phyloP scores from a whole-genome alignment of 2,113 vertebrate species.

The Lanius collurio region DNA sequence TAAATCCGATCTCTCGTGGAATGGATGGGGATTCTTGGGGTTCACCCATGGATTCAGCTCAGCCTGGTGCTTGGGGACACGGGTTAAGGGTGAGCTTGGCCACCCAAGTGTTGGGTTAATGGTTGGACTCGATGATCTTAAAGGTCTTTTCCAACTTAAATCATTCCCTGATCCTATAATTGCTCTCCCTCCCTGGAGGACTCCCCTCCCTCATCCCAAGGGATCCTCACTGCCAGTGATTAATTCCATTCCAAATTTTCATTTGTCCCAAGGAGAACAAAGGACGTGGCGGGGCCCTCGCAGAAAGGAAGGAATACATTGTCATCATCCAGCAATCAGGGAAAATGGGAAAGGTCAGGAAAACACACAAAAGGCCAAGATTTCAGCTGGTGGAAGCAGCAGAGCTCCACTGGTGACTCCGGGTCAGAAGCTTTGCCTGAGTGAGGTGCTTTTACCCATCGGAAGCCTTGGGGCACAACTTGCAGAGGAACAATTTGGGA shows the following conservation, averaged over 20 bases:
- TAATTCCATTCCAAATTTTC: neutral
- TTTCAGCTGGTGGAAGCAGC: neutral
- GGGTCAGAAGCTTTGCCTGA: neutral
- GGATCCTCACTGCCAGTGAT: neutral
- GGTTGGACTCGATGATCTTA: neutral
- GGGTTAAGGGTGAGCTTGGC: neutral
- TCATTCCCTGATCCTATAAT: neutral
- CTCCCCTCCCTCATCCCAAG: neutral
- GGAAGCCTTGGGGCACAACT: neutral
- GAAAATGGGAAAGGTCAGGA: constrained; percentile 7
- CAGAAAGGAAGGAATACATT: constrained; percentile 1
- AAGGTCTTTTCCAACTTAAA: neutral
- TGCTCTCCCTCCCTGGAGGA: neutral
- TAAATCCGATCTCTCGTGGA: neutral
- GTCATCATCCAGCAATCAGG: neutral
- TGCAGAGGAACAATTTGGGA: neutral
- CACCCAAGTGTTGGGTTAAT: neutral
- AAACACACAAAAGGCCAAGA: neutral
- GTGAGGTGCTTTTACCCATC: neutral
- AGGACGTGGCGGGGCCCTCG: neutral
- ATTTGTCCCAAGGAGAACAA: neutral
- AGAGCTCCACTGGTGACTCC: neutral
- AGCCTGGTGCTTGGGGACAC: neutral
- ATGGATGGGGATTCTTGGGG: neutral
- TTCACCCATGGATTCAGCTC: neutral